Percentiles rank a stretch among this genome's conserved stretches.
phyloP scores from a whole-genome alignment of 2,888 invertebrate genomes.

The Limnephilus auricula region DNA sequence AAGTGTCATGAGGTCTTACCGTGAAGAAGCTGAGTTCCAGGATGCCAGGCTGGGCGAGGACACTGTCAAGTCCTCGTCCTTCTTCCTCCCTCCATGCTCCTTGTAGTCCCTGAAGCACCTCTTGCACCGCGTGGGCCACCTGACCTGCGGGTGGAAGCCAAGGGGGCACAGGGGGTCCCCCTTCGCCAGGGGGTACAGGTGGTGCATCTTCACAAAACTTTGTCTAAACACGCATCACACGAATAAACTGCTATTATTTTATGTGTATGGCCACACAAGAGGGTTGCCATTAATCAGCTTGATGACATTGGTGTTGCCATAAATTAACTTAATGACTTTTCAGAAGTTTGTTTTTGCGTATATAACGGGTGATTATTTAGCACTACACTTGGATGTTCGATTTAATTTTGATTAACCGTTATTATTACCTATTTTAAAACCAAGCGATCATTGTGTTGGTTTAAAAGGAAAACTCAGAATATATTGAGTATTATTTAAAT shows the following conservation, averaged over 20 bases:
- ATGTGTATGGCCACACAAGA: background rate
- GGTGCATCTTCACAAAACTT: constrained; percentile 78
- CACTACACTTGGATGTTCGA: background rate
- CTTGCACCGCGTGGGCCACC: constrained; percentile 96
- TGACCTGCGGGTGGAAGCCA: constrained; percentile 95
- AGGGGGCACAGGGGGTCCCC: constrained; percentile 93
- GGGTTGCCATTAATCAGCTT: background rate
- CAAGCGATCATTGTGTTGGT: background rate
- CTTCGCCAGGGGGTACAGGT: constrained; percentile 87
- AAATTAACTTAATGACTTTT: background rate
- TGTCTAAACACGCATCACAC: constrained; percentile 13
- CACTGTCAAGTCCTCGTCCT: constrained; percentile 83
- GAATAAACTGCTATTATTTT: background rate
- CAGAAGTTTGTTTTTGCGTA: background rate
- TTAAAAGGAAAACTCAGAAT: background rate
- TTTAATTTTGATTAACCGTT: background rate
- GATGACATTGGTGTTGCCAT: background rate
- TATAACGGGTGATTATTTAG: background rate
- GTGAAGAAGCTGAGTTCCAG: constrained; percentile 75
- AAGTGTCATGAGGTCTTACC: constrained; percentile 27
- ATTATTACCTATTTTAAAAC: background rate
- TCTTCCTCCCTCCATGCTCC: constrained; percentile 88
- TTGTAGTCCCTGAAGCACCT: constrained; percentile 95
- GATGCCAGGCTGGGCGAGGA: constrained; percentile 88
- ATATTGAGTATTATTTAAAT: background rate